These are phyloP conservation scores for Tachystola acroxantha DNA, from an alignment of 2,888 invertebrate genomes.

Conservation along the genomic window DNA sequence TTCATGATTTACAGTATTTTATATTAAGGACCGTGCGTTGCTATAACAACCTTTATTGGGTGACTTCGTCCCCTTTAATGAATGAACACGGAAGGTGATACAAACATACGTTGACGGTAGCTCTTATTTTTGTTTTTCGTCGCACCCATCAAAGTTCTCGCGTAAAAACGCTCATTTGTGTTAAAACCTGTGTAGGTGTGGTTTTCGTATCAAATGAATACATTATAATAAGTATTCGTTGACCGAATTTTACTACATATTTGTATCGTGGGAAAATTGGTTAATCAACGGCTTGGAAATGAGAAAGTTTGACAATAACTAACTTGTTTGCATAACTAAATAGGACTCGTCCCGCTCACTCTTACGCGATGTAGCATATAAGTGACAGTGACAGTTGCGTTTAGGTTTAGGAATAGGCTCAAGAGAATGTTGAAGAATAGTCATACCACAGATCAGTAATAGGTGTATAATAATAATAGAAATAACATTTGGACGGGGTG, in stretches of 20 bases:
- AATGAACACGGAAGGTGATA: slow-evolving; percentile 17
- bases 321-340: neutral
- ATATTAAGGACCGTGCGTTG: too few species aligned
- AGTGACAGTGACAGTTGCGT: too few species aligned
- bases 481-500: too few species aligned
- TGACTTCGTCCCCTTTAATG: too few species aligned
- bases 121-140: slow-evolving; percentile 29
- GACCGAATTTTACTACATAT: slow-evolving; percentile 51
- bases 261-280: slow-evolving; percentile 63
- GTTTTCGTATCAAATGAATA: slow-evolving; percentile 56
- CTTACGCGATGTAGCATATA: too few species aligned
- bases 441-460: too few species aligned
- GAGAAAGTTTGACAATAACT: slow-evolving; percentile 41
- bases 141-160: slow-evolving; percentile 41
- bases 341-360: too few species aligned
- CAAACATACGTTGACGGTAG: slow-evolving; percentile 20
- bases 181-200: slow-evolving; percentile 45
- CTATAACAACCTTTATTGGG: too few species aligned
- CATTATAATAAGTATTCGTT: slow-evolving; percentile 56
- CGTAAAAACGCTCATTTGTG: slow-evolving; percentile 61
- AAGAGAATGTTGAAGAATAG: too few species aligned
- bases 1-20: too few species aligned
- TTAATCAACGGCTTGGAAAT: slow-evolving; percentile 36
- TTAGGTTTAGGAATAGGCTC: too few species aligned
- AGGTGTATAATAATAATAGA: too few species aligned